Evolutionary conservation across 53 echinoderm and acorn worm species (phyloP).

Genomic region (Glandiceps talaboti): DNA sequence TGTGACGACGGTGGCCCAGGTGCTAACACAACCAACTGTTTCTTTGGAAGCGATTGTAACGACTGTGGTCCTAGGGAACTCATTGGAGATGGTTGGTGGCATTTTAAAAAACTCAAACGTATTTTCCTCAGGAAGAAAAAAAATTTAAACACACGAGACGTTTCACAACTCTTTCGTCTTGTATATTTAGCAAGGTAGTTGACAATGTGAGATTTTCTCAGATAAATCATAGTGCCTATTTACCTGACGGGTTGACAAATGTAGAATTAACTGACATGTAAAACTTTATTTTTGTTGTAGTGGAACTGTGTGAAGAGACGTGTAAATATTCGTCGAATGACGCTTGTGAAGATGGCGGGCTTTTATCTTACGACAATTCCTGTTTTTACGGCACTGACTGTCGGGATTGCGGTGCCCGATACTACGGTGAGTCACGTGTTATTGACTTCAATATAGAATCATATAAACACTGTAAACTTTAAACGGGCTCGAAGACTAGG

Average conservation of each 20-base stretch:
- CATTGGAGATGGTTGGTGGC: background rate
- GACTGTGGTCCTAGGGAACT: background rate
- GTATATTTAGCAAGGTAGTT: no score
- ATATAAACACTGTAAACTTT: no score
- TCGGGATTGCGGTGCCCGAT: background rate
- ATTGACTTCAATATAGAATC: no score
- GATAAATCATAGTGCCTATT: no score
- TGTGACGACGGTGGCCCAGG: background rate
- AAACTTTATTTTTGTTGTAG: background rate
- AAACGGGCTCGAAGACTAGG: no score
- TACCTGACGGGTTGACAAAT: no score
- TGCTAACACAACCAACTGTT: background rate
- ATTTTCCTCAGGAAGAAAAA: no score
- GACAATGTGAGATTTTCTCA: no score
- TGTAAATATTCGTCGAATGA: background rate
- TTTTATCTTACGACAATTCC: background rate
- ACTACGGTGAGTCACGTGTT: background rate
- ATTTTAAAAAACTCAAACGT: no score
- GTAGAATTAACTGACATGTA: no score
- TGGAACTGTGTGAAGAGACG: background rate
- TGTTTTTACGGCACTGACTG: background rate
- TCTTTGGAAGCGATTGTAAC: background rate
- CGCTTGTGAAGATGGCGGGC: background rate
- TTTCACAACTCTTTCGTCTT: no score
- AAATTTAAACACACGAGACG: no score